Conservation (phyloP, 1,140 invertebrate species). For the Kradibia gibbosae region DNA sequence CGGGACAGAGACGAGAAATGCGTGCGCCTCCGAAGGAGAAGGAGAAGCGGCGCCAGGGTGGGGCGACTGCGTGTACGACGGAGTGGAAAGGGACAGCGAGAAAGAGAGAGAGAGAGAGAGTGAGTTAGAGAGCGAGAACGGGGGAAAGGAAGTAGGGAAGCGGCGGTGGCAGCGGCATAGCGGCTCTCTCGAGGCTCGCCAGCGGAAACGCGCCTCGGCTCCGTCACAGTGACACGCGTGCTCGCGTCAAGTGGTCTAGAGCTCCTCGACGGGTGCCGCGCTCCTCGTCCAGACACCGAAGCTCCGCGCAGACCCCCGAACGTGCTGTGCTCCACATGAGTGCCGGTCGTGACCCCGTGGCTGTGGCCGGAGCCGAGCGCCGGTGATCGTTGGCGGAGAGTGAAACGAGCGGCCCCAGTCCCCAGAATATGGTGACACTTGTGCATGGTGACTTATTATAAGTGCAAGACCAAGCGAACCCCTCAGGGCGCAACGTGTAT, state of each 20-base stretch:
- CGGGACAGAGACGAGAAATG: conserved; percentile 36
- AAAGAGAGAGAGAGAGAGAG: conserved; percentile 18
- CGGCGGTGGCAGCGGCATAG: conserved; percentile 20
- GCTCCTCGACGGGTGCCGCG: neutral
- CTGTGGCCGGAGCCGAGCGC: neutral
- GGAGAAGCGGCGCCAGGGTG: conserved; percentile 7
- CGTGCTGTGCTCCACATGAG: neutral
- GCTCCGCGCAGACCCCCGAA: too few relatives aligned
- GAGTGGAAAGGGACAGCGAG: conserved; percentile 15
- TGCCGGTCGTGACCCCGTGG: neutral
- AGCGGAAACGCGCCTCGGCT: conserved; percentile 69
- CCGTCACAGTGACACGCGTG: conserved; percentile 72
- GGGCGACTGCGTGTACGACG: neutral
- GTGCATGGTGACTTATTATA: neutral
- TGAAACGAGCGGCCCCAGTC: neutral
- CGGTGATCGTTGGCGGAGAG: neutral
- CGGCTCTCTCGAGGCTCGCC: conserved; percentile 33
- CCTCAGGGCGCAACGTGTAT: too few relatives aligned
- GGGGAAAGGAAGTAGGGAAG: conserved; percentile 51
- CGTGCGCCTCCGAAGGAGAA: conserved; percentile 19
- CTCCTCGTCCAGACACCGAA: neutral
- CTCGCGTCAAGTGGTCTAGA: conserved; percentile 68
- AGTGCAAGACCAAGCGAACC: neutral
- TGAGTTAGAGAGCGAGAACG: conserved; percentile 24
- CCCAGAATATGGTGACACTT: neutral